These are phyloP conservation scores for Megalopta genalis DNA, from an alignment of 1,140 invertebrate species.

Conservation along the genomic window DNA sequence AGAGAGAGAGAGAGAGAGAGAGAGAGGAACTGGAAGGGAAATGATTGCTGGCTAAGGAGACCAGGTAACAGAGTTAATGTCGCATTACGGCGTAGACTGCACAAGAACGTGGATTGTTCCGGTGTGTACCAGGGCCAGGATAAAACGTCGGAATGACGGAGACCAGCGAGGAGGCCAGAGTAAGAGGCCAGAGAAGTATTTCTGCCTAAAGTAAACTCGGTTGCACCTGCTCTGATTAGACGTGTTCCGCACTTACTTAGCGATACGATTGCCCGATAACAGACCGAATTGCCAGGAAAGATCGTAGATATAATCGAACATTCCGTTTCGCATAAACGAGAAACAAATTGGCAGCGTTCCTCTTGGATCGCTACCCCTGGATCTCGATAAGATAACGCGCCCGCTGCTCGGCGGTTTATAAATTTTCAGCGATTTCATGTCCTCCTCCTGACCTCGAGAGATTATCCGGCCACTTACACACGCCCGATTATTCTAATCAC, in stretches of 20 bases:
- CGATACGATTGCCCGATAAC: constrained; percentile 16
- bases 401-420: neutral
- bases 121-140: neutral
- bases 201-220: neutral
- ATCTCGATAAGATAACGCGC: constrained; percentile 15
- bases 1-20: neutral
- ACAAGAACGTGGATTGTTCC: constrained; percentile 46
- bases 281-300: neutral
- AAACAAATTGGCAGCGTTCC: neutral
- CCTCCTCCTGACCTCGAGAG: neutral
- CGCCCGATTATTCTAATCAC: too few species aligned
- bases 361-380: neutral
- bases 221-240: neutral
- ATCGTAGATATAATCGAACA: constrained; percentile 11
- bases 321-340: neutral
- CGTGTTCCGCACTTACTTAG: neutral
- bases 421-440: constrained; percentile 1
- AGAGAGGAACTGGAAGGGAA: constrained; percentile 46
- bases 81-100: constrained; percentile 70
- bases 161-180: constrained; percentile 73
- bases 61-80: constrained; percentile 72
- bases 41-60: constrained; percentile 56
- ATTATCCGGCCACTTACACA: constrained; percentile 1
- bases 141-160: constrained; percentile 64
- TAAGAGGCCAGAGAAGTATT: constrained; percentile 54